A percentile compares a stretch with the other conserved stretches of the same genome.
phyloP scores from a whole-genome alignment of 2,797 vertebrate species.

The Acipenser ruthenus region DNA sequence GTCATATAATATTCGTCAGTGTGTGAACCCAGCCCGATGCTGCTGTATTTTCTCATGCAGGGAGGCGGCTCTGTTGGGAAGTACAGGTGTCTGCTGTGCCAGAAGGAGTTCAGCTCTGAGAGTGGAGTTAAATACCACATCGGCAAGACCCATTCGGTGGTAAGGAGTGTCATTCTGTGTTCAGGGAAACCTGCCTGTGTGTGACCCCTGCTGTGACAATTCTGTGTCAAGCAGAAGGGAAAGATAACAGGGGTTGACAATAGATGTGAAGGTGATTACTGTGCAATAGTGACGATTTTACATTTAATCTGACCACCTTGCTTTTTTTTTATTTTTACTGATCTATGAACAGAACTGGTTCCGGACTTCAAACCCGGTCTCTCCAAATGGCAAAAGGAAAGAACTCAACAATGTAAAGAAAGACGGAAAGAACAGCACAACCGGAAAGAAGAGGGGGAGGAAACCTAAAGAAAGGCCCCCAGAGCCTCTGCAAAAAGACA shows the following conservation, averaged over 20 bases:
- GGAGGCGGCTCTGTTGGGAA: constrained; percentile 83
- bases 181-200: no score
- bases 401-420: constrained; percentile 56
- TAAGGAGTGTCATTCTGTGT: constrained; percentile 36
- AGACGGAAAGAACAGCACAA: constrained; percentile 62
- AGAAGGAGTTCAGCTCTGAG: constrained; percentile 95
- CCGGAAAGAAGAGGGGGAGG: constrained; percentile 79
- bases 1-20: background rate
- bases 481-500: constrained; percentile 27
- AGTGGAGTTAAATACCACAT: constrained; percentile 97
- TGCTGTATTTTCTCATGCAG: constrained; percentile 47
- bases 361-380: constrained; percentile 68
- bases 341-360: constrained; percentile 83
- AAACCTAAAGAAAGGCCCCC: constrained; percentile 78
- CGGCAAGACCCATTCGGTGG: constrained; percentile 90
- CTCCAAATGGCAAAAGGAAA: constrained; percentile 65
- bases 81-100: constrained; percentile 88
- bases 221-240: no score
- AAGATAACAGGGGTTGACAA: no score
- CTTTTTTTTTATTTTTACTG: background rate
- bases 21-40: constrained; percentile 19
- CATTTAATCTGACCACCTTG: background rate
- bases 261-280: no score
- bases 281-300: no score
- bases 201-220: no score